phyloP scores from a whole-genome alignment of 1,140 invertebrate species.

The Micrasema minimum region DNA sequence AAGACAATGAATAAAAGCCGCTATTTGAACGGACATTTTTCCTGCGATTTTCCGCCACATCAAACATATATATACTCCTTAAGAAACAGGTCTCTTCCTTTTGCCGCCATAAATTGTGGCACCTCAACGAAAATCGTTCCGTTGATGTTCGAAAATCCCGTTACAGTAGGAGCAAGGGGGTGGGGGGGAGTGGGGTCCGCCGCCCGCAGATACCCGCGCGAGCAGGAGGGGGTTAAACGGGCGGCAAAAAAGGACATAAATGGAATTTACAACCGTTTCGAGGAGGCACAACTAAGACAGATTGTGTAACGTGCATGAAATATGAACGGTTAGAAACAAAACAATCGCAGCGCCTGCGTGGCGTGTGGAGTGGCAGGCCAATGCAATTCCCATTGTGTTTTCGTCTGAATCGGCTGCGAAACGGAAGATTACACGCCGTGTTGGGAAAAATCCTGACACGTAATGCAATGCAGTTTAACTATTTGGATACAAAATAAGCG shows the following conservation, averaged over 20 bases:
- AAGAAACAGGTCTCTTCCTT: conserved; percentile 44
- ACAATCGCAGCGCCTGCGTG: conserved; percentile 29
- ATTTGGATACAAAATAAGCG: conserved; percentile 18
- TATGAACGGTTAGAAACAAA: conserved; percentile 42
- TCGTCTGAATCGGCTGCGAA: conserved; percentile 25
- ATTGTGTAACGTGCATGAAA: conserved; percentile 52
- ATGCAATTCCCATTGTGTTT: conserved; percentile 34
- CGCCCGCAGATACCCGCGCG: conserved; percentile 17
- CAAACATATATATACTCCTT: conserved; percentile 34
- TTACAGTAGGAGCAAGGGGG: too few species aligned
- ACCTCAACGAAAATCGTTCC: conserved; percentile 49
- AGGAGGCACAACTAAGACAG: conserved; percentile 52
- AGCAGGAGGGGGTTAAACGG: conserved; percentile 22
- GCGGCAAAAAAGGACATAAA: conserved; percentile 52
- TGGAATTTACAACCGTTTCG: conserved; percentile 53
- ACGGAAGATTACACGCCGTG: conserved; percentile 23
- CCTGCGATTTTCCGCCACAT: conserved; percentile 37
- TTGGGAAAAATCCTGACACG: conserved; percentile 17
- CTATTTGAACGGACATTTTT: conserved; percentile 27
- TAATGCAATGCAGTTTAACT: conserved; percentile 19
- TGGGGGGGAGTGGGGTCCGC: too few species aligned
- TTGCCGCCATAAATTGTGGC: conserved; percentile 49
- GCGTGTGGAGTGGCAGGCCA: conserved; percentile 19
- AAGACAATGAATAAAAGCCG: conserved; percentile 31
- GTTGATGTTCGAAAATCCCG: conserved; percentile 50